Conservation (phyloP, 1,140 invertebrate species). For the Drosophila parvula region DNA sequence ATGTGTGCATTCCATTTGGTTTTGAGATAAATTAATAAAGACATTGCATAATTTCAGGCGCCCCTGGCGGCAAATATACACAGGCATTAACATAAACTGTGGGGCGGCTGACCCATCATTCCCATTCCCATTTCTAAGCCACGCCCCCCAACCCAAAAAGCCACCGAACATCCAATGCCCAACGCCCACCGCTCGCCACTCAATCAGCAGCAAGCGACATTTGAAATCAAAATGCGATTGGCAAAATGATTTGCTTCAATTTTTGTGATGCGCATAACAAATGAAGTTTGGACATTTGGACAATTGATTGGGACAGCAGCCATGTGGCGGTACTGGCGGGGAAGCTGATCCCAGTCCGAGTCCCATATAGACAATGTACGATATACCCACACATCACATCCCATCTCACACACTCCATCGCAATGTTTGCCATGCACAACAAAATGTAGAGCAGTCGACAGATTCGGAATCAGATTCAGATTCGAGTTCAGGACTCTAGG, state of each 20-base stretch:
- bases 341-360: conserved; percentile 9
- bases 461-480: conserved; percentile 56
- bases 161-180: not conserved
- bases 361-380: conserved; percentile 70
- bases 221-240: conserved; percentile 82
- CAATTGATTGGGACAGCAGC: conserved; percentile 76
- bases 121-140: not conserved
- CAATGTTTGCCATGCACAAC: conserved; percentile 76
- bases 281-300: conserved; percentile 82
- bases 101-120: conserved; percentile 34
- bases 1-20: too few relatives aligned
- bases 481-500: conserved; percentile 60
- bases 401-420: conserved; percentile 30
- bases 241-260: conserved; percentile 82
- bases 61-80: conserved; percentile 74
- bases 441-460: conserved; percentile 77
- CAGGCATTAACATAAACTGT: conserved; percentile 77
- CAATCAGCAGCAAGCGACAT: conserved; percentile 73
- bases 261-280: conserved; percentile 82
- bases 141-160: not conserved
- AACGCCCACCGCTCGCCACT: conserved; percentile 29
- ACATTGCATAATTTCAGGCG: conserved; percentile 77
- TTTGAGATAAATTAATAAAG: conserved; percentile 79
- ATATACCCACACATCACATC: conserved; percentile 49
- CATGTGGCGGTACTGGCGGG: conserved; percentile 37